Percentiles rank a stretch among this genome's conserved stretches.
These are phyloP conservation scores for Gymnarchus niloticus DNA, from an alignment of 2,113 vertebrate genomes.

Conservation along the genomic window DNA sequence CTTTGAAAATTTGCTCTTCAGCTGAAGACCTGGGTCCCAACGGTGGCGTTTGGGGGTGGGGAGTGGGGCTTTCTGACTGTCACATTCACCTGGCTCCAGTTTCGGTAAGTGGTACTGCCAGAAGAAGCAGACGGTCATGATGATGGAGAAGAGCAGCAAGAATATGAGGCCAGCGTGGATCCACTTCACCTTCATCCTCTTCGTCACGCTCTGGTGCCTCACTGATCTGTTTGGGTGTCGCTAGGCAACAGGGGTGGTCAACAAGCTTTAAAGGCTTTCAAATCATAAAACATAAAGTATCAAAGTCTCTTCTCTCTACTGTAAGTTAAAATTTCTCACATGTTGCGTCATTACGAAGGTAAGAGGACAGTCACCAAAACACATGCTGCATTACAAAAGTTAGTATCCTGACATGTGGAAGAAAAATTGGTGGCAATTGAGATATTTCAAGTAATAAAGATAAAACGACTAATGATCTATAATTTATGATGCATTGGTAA, in stretches of 20 bases:
- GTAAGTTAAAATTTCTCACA: background rate
- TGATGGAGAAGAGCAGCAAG: conserved; percentile 60
- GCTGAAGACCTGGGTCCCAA: background rate
- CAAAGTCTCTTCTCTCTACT: background rate
- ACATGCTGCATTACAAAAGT: background rate
- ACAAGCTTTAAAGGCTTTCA: background rate
- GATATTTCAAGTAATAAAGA: background rate
- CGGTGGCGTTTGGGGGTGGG: background rate
- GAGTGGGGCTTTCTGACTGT: too few species aligned
- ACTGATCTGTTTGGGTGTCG: conserved; percentile 35
- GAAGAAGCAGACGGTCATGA: conserved; percentile 73
- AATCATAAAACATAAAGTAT: background rate
- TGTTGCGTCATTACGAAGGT: background rate
- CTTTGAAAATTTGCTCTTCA: too few species aligned
- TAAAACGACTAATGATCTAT: background rate
- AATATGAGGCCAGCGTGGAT: conserved; percentile 49
- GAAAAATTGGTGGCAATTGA: background rate
- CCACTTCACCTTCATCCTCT: conserved; percentile 56
- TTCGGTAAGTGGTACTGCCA: conserved; percentile 78
- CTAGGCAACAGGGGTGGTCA: conserved; percentile 34
- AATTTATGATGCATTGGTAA: background rate
- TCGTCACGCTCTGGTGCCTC: conserved; percentile 43
- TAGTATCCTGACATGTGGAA: background rate
- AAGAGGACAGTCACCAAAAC: background rate
- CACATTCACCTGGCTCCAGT: conserved; percentile 51